Base-by-base conservation (phyloP, 2,888 invertebrate species). In the Melieria picta region DNA sequence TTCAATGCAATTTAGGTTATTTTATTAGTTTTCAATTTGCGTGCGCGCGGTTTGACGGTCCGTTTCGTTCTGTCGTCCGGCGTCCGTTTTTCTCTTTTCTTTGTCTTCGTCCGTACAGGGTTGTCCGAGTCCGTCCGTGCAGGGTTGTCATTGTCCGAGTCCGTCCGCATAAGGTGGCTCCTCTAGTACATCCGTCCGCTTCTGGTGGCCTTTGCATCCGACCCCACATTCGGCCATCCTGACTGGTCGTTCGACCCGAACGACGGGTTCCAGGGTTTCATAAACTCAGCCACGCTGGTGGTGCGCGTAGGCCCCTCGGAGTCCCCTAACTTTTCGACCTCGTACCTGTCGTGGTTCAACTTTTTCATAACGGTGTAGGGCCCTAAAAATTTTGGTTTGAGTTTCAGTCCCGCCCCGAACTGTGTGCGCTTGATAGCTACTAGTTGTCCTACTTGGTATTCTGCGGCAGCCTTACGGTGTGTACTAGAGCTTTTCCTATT, bases 171-270 rank as follows among this genome's bases (percentile, higher is more conserved):
- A 30, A 30, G 30, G 30, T 30, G 30, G 30, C 3, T 30, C 30
- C 30, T 30, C 30, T 30, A 30, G 30, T 30, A 30, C 30, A 30
- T 3, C 30, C 30, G 30, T 30, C 30, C 30, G 30, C 30, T 30
- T 2, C 30, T 30, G 30, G 3, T 30, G 30, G 30, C 30, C 30
- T 30, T 30, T 30, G 30, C 30, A 30, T 63, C 16, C 43, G n/a
- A 13, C 47, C 48, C 63, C 48, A 63, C 63, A 63, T 63, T 46
- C 48, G 63, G 63, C 47, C 63, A 13, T 63, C 63, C 63, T 63
- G 63, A 63, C 46, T 16, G 9, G 47, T 63, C 30, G 30, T 63
- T 63, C 63, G 63, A 3, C 48, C 48, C 63, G 63, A 63, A 63
- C 48, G n/a, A 47, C n/a, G 9, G 30, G 16, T 47, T 30, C 63